Conservation (phyloP, 2,888 invertebrate genomes). For the Cylloceria caligata region DNA sequence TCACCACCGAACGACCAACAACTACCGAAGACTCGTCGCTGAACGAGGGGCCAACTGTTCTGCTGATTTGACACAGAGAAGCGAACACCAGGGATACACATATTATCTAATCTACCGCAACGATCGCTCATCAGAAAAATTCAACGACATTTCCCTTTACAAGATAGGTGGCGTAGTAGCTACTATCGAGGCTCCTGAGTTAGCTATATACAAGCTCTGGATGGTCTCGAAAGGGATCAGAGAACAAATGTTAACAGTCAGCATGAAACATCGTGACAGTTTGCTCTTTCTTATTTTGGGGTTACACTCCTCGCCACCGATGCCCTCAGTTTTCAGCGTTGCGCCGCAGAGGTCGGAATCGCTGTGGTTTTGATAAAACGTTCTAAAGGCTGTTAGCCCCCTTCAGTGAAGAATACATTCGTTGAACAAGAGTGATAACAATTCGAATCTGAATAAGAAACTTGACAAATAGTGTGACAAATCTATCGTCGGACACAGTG, state of each 20-base stretch:
- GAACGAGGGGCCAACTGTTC: not conserved
- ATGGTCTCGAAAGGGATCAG: not conserved
- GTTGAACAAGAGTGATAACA: not conserved
- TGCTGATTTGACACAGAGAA: not conserved
- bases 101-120: conserved; percentile 19
- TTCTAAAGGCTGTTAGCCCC: not conserved
- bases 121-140: conserved; percentile 3
- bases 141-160: not conserved
- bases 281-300: conserved; percentile 3
- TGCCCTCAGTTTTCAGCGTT: not conserved
- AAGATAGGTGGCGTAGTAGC: not conserved
- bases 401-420: not conserved
- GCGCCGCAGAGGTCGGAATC: not conserved
- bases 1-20: not conserved
- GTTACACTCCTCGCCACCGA: not conserved
- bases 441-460: not conserved
- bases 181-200: not conserved
- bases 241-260: not conserved
- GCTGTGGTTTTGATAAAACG: not conserved
- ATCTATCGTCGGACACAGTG: not conserved
- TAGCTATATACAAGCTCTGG: not conserved
- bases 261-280: not conserved
- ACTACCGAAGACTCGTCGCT: not conserved
- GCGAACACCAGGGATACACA: not conserved
- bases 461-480: not conserved